Conservation (phyloP, 1,140 invertebrate species). For the Helicoverpa armigera region DNA sequence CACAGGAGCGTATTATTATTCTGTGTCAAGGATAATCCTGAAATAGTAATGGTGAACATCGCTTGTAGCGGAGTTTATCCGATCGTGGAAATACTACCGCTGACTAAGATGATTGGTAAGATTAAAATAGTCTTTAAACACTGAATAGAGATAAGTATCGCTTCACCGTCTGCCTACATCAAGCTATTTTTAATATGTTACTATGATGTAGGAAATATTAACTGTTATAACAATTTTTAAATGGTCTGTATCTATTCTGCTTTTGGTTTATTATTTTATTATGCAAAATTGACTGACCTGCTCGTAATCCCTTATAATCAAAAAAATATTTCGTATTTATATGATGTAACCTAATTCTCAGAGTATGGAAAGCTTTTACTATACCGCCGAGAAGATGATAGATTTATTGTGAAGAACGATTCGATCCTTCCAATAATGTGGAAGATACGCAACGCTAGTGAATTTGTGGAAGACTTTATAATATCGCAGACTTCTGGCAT, state of each 20-base stretch:
- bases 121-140: background rate
- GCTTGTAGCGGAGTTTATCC: slow-evolving; percentile 76
- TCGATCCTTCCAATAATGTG: slow-evolving; percentile 81
- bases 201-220: background rate
- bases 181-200: background rate
- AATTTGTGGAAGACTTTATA: slow-evolving; percentile 80
- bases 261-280: no score
- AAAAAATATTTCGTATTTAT: no score
- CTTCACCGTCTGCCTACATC: no score
- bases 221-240: no score
- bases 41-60: slow-evolving; percentile 73
- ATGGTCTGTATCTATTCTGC: no score
- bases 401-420: slow-evolving; percentile 83
- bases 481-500: slow-evolving; percentile 73
- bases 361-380: slow-evolving; percentile 79
- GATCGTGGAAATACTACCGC: slow-evolving; percentile 74
- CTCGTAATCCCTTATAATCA: no score
- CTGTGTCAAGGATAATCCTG: slow-evolving; percentile 80
- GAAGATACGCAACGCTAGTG: slow-evolving; percentile 76
- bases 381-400: slow-evolving; percentile 78
- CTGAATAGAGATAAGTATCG: no score
- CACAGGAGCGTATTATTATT: slow-evolving; percentile 70
- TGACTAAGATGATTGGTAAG: slow-evolving; percentile 76
- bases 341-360: slow-evolving; percentile 39
- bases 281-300: no score